Evolutionary conservation across 2,113 vertebrate genomes (phyloP), one percentile per base, ranked within the genome.

Genomic region (Lethenteron reissneri): DNA sequence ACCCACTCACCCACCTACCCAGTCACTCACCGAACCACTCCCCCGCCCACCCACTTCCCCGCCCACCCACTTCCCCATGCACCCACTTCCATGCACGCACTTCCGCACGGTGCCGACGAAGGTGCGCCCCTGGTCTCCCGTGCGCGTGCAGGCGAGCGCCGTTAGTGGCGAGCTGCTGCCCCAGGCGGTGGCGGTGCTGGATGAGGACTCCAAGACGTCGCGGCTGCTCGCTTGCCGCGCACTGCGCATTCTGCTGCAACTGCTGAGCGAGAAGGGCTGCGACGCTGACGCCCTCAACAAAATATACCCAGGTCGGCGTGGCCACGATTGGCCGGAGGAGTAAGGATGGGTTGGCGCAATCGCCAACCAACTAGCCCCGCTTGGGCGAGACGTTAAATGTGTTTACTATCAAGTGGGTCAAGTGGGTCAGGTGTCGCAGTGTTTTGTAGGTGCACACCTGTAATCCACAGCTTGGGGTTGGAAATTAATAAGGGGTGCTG

Each of bases 121-220:
- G 41, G 5, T 41, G 41, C 6, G 41, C 41, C 41, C 41, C 41
- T 41, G 6, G 6, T 41, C 41, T 41, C 5, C 41, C 41, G 41
- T 41, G 41, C 41, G 41, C 41, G 41, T 41, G 41, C 64, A 68
- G 64, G 64, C 64, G 21, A 68, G n/a, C n/a, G 64, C 64, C n/a
- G n/a, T 68, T n/a, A 81, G 83, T 76, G 81, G 81, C 3, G 74
- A 70, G 2, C 75, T 94, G 72, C 77, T 77, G 77, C 80, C 85
- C 2, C 78, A 74, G 2, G n/a, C 94, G 64, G 74, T 95, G 64
- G 81, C 83, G 0, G 78, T 83, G 2, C 73, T 97, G 79, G 88
- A 94, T 2, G 94, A 95, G 72, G 88, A 95, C 71, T 87, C 88
- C 2, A 82, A 84, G 78, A 85, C 80, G 72, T 76, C 81, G 19